Evolutionary conservation across 1,140 invertebrate genomes (phyloP).

Genomic region (Vanessa atalanta): DNA sequence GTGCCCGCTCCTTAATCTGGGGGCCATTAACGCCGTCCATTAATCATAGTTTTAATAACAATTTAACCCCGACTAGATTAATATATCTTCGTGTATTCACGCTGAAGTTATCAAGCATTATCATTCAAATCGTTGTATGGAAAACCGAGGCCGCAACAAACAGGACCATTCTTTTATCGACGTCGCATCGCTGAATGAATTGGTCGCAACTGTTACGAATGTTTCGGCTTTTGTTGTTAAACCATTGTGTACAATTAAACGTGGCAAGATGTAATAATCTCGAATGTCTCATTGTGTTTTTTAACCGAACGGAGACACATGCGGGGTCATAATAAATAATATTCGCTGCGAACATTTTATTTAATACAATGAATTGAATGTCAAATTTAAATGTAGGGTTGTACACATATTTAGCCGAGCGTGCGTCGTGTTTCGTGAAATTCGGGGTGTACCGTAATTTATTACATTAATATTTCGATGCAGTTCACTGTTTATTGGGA

Average conservation of each 20-base stretch:
- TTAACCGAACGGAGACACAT: conserved; percentile 64
- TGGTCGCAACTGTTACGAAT: conserved; percentile 70
- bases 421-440: conserved; percentile 61
- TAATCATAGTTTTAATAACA: conserved; percentile 81
- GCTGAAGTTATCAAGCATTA: conserved; percentile 62
- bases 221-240: conserved; percentile 69
- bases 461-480: conserved; percentile 73
- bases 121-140: conserved; percentile 68
- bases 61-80: conserved; percentile 78
- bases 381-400: conserved; percentile 76
- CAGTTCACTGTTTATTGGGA: conserved; percentile 62
- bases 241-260: conserved; percentile 77
- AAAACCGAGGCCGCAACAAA: conserved; percentile 66
- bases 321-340: conserved; percentile 73
- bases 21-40: conserved; percentile 72
- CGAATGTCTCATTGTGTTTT: conserved; percentile 73
- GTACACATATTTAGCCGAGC: conserved; percentile 62
- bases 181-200: conserved; percentile 51
- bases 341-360: conserved; percentile 63
- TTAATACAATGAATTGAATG: conserved; percentile 71
- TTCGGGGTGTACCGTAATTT: conserved; percentile 78
- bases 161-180: conserved; percentile 47
- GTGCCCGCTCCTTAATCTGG: conserved; percentile 71
- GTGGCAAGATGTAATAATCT: conserved; percentile 78
- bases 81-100: conserved; percentile 78